Evolutionary conservation across 2,113 vertebrate genomes (phyloP).

Genomic region (Phylloscopus trochiloides): DNA sequence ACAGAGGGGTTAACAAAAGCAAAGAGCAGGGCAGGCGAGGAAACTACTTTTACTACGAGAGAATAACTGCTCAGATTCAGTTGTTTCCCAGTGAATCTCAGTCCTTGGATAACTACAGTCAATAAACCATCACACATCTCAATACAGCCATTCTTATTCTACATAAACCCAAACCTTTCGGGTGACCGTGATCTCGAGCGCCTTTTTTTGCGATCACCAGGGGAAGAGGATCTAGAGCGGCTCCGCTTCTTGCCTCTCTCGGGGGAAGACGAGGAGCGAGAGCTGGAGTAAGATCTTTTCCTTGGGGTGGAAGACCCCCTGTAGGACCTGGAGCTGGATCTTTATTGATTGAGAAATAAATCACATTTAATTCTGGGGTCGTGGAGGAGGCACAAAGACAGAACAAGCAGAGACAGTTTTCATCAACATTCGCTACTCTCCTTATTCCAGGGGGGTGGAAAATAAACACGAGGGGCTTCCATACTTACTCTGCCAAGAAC

Average conservation of each 20-base stretch:
- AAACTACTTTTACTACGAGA: not conserved
- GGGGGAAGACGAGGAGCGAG: conserved; percentile 88
- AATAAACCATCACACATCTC: conserved; percentile 40
- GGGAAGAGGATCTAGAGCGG: conserved; percentile 93
- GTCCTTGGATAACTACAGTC: not conserved
- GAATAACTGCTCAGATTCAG: not conserved
- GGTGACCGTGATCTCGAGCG: conserved; percentile 97
- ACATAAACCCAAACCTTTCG: conserved; percentile 99
- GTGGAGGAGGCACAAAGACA: conserved; percentile 23
- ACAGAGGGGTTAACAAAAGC: not conserved
- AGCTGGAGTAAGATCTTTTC: conserved; percentile 90
- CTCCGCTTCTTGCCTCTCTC: conserved; percentile 93
- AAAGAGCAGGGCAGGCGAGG: not conserved
- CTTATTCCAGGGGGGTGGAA: not conserved
- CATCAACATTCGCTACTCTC: not conserved
- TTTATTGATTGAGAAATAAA: conserved; percentile 92
- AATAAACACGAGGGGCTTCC: not conserved
- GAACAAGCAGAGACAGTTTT: conserved; percentile 42
- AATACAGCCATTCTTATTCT: conserved; percentile 91
- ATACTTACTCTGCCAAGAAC: conserved; percentile 73
- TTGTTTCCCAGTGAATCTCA: conserved; percentile 15
- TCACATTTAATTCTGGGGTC: conserved; percentile 78
- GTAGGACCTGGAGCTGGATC: conserved; percentile 99
- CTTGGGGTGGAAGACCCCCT: conserved; percentile 92
- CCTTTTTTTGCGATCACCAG: conserved; percentile 96